A percentile compares a stretch with the other conserved stretches of the same genome.
phyloP scores from a whole-genome alignment of 2,797 vertebrate genomes.

The Cephalopachus bancanus region DNA sequence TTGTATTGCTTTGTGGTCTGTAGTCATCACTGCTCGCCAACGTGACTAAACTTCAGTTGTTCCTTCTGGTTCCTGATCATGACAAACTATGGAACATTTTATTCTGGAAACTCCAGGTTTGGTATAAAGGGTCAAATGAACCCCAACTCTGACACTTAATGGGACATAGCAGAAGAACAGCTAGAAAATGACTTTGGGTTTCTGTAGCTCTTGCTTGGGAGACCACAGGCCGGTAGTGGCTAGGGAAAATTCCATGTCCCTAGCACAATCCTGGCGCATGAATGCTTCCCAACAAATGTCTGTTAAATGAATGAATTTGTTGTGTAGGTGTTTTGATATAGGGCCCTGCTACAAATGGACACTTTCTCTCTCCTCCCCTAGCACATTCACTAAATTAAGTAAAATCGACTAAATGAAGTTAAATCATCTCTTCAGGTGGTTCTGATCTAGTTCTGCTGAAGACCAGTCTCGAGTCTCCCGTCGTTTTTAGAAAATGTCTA shows the following conservation, averaged over 20 bases:
- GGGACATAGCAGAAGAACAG: conserved; percentile 20
- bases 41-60: neutral
- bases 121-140: neutral
- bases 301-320: neutral
- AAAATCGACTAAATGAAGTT: conserved; percentile 2
- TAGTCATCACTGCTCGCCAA: neutral
- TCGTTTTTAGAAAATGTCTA: conserved; percentile 6
- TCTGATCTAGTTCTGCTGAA: neutral
- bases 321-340: neutral
- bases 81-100: neutral
- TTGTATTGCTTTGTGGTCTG: too few relatives aligned
- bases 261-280: neutral
- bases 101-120: conserved; percentile 41
- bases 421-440: neutral
- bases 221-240: neutral
- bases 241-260: neutral
- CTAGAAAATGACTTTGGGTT: neutral
- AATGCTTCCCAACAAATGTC: neutral
- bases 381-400: neutral
- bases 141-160: neutral
- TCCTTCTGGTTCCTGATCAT: neutral
- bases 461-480: neutral
- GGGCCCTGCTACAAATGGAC: neutral
- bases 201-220: neutral
- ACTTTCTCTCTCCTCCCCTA: neutral